Evolutionary conservation across 2,797 vertebrate species (phyloP).

Genomic region (Gambelia wislizenii): DNA sequence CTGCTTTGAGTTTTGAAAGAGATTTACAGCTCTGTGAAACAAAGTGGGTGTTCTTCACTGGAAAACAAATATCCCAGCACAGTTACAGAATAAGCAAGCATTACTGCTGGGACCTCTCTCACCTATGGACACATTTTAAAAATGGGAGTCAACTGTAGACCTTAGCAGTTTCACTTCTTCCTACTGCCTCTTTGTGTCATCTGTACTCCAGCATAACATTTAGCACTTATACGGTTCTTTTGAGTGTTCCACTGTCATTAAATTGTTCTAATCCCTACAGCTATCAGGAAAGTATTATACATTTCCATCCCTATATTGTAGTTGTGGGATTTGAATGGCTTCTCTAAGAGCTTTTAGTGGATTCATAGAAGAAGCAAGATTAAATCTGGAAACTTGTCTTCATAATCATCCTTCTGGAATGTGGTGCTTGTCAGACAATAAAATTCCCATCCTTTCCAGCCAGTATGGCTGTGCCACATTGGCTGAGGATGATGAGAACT

Average conservation of each 20-base stretch:
- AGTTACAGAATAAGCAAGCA: not conserved
- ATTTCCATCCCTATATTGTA: not conserved
- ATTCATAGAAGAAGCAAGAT: not conserved
- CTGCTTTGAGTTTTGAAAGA: not conserved
- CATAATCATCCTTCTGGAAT: not conserved
- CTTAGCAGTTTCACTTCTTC: not conserved
- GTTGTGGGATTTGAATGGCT: not conserved
- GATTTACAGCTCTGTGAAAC: not conserved
- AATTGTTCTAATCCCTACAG: not conserved
- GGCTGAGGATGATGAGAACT: not conserved
- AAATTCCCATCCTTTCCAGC: not conserved
- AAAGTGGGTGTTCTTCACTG: not conserved
- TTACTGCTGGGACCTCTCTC: not conserved
- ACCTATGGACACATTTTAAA: not conserved
- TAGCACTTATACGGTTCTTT: not conserved
- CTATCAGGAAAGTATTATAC: not conserved
- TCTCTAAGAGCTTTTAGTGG: not conserved
- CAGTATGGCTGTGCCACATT: not conserved
- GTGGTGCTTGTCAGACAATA: not conserved
- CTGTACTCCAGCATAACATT: too few relatives aligned
- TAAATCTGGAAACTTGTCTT: not conserved
- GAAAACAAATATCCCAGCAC: not conserved
- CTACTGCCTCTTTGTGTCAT: not conserved
- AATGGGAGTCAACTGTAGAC: too few relatives aligned
- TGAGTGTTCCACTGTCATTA: not conserved